Conservation (phyloP, 2,797 vertebrate genomes). For the Knipowitschia caucasica region DNA sequence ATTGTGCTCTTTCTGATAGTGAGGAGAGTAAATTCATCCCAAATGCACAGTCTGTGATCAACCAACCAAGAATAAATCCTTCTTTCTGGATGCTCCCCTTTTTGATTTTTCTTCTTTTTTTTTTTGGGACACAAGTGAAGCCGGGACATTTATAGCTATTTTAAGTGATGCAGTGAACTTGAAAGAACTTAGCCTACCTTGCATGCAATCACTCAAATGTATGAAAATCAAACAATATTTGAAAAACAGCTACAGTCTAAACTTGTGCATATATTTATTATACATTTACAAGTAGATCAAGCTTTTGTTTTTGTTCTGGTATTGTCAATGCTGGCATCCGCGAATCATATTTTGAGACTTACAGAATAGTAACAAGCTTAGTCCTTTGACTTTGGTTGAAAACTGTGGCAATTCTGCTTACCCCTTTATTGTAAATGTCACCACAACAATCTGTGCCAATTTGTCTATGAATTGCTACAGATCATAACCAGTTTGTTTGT, state of each 20-base stretch:
- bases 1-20: constrained; percentile 30
- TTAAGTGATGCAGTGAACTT: constrained; percentile 46
- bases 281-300: neutral
- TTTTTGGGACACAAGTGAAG: constrained; percentile 24
- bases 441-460: no score
- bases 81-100: constrained; percentile 22
- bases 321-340: constrained; percentile 4
- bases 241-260: neutral
- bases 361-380: no score
- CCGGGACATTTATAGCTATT: constrained; percentile 39
- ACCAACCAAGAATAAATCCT: constrained; percentile 43
- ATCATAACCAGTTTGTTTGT: no score
- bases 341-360: no score
- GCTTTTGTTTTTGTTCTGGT: neutral
- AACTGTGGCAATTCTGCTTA: no score
- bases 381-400: no score
- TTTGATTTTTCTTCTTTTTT: constrained; percentile 13
- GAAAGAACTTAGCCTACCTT: constrained; percentile 42
- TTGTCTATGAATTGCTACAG: no score
- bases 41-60: constrained; percentile 50
- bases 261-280: neutral
- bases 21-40: constrained; percentile 42
- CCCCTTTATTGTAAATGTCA: no score
- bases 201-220: constrained; percentile 28
- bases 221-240: constrained; percentile 1